Base-by-base conservation (phyloP, 2,888 invertebrate genomes). In the Hoplodrina ambigua region DNA sequence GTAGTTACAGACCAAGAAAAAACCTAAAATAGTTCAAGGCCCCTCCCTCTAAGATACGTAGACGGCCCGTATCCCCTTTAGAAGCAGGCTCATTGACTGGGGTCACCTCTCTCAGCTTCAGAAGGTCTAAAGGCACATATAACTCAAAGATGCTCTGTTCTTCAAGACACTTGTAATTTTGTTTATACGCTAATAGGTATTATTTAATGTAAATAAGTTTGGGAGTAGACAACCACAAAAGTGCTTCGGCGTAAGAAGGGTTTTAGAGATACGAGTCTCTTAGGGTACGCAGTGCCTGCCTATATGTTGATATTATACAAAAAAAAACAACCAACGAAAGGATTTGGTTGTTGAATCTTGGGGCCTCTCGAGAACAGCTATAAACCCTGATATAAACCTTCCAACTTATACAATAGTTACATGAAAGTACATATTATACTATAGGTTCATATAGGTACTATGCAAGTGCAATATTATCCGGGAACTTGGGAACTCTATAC, bases 221-320 rank as follows among this genome's bases (percentile, higher is more conserved):
- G 13, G 30, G 60, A 66, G 66, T 54, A 78, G 25, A 73, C 71
- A 61, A 77, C 60, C 65, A 58, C 64, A 70, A 63, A 63, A 81
- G 79, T 71, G 62, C 69, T 81, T 49, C 37, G 53, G 75, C 73
- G 81, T 81, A 79, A 75, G 55, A 65, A 61, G 56, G 70, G 69
- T 76, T 82, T 70, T 65, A 76, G 61, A 73, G 69, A 73, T 74
- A 82, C 69, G 71, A 70, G 69, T 69, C 80, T 71, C 78, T 52
- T 57, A 71, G 75, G 79, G 68, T 70, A 69, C 41, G 30, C 58
- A 59, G 58, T 72, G 17, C 46, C 46, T 15, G 17, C 4, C 2
- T 46, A 64, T 75, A 75, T 72, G 73, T 44, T 63, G 61, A 72
- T 84, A 69, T 81, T 82, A 72, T 79, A 76, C 82, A 81, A 84